Conservation (phyloP, 2,888 invertebrate species). For the Macaria liturata region DNA sequence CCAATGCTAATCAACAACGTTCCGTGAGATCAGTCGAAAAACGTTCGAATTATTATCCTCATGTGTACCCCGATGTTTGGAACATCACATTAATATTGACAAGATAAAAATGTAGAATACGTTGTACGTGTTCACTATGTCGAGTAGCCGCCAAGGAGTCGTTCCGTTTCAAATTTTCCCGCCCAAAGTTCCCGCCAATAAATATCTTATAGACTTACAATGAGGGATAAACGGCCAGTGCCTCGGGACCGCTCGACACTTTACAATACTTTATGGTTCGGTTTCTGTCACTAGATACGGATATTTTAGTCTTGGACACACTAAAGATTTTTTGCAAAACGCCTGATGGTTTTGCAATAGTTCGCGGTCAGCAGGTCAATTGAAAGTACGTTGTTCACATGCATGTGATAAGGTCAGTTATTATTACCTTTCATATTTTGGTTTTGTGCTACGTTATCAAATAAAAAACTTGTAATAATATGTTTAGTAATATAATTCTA, state of each 20-base stretch:
- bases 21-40: constrained; percentile 3
- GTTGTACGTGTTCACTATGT: constrained; percentile 61
- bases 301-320: constrained; percentile 9
- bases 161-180: constrained; percentile 64
- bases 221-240: constrained; percentile 64
- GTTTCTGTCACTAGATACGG: constrained; percentile 16
- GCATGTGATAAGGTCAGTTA: no score
- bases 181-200: constrained; percentile 65
- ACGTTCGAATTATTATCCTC: constrained; percentile 26
- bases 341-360: neutral
- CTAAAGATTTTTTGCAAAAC: constrained; percentile 2
- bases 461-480: no score
- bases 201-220: constrained; percentile 82
- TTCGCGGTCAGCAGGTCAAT: neutral
- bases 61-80: constrained; percentile 37
- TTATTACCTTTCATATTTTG: no score
- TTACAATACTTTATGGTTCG: constrained; percentile 33
- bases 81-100: constrained; percentile 79
- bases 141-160: constrained; percentile 68
- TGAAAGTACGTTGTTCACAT: no score
- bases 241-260: constrained; percentile 60
- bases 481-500: no score
- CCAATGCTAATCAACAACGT: no score
- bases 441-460: neutral
- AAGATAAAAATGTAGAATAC: constrained; percentile 81